These are phyloP conservation scores for Ptilorrhoa leucosticta DNA, from an alignment of 2,113 vertebrate genomes.

Conservation along the genomic window DNA sequence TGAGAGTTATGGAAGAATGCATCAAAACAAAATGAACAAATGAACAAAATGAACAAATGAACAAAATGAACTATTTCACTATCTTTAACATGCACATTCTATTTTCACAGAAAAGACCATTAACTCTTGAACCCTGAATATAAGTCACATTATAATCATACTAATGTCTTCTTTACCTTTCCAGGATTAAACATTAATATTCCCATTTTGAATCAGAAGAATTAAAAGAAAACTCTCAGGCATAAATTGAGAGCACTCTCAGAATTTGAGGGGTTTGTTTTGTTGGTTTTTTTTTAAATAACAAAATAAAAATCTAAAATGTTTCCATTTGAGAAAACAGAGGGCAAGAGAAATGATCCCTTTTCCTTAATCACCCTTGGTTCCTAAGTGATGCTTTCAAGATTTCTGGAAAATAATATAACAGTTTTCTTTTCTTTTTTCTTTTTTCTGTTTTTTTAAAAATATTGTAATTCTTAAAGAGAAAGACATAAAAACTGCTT, in stretches of 20 bases:
- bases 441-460: neutral
- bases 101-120: neutral
- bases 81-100: neutral
- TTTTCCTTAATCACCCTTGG: neutral
- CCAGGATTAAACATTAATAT: neutral
- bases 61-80: neutral
- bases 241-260: neutral
- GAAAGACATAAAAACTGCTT: neutral
- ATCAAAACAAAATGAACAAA: neutral
- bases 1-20: neutral
- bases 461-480: neutral
- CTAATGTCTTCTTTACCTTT: neutral
- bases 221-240: neutral
- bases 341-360: rapidly evolving
- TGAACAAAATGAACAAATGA: neutral
- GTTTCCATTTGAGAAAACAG: neutral
- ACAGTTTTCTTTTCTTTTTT: neutral
- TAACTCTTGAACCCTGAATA: neutral
- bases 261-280: neutral
- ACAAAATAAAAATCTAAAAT: neutral
- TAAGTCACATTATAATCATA: neutral
- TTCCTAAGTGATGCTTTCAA: neutral
- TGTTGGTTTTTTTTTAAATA: neutral
- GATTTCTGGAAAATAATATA: neutral
- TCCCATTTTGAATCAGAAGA: neutral